These are phyloP conservation scores for Calypte anna DNA, from an alignment of 2,113 vertebrate species.

Conservation along the genomic window DNA sequence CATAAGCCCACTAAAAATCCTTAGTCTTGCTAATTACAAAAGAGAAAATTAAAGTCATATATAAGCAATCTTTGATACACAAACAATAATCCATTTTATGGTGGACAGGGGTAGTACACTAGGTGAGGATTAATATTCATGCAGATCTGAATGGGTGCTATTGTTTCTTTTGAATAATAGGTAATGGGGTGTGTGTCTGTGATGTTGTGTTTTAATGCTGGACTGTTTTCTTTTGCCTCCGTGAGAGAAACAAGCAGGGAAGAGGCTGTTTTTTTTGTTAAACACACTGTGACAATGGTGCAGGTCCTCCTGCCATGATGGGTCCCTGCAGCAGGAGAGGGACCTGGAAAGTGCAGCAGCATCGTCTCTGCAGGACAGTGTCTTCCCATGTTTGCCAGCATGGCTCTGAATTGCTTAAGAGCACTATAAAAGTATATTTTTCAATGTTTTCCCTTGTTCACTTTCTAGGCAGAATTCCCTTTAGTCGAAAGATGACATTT, in stretches of 20 bases:
- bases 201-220: background rate
- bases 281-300: background rate
- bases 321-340: background rate
- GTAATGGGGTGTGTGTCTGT: background rate
- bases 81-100: background rate
- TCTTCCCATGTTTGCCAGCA: background rate
- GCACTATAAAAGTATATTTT: background rate
- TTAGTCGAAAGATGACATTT: background rate
- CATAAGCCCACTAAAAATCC: background rate
- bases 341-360: background rate
- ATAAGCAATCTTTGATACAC: background rate
- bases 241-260: background rate
- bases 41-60: background rate
- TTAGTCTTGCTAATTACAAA: background rate
- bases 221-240: background rate
- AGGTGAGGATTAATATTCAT: background rate
- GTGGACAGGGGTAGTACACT: background rate
- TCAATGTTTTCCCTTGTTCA: background rate
- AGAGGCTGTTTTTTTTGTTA: background rate
- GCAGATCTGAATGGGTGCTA: background rate
- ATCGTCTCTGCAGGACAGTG: rapidly evolving
- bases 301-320: rapidly evolving
- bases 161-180: background rate
- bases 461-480: background rate
- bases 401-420: background rate